A percentile compares a stretch with the other conserved stretches of the same genome.
phyloP scores from a whole-genome alignment of 2,113 vertebrate genomes.

The Equus quagga region DNA sequence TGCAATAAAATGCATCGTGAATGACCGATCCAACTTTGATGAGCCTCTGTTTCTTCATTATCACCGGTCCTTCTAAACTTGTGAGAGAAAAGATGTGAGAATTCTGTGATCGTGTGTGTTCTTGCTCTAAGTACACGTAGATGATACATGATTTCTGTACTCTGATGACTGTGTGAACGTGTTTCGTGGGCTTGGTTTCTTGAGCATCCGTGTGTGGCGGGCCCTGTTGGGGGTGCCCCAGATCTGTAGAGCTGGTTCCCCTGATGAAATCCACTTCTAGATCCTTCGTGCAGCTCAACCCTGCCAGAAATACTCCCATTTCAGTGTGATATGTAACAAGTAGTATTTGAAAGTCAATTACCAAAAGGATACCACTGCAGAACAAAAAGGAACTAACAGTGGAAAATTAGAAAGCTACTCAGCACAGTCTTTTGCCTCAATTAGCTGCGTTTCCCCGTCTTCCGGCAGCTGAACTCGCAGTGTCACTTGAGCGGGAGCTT shows the following conservation, averaged over 20 bases:
- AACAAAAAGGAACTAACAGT: slow-evolving; percentile 48
- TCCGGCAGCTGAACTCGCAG: slow-evolving; percentile 15
- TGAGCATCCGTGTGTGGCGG: background rate
- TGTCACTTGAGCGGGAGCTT: background rate
- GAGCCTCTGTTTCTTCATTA: background rate
- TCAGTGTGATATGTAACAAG: slow-evolving; percentile 43
- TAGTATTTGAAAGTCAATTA: slow-evolving; percentile 61
- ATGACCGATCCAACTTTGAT: background rate
- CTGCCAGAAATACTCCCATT: background rate
- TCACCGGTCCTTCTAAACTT: background rate
- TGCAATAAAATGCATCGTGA: background rate
- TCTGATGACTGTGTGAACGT: accelerated
- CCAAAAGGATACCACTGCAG: slow-evolving; percentile 59
- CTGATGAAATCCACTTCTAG: background rate
- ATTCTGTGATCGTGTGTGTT: accelerated
- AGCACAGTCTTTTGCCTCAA: slow-evolving; percentile 48
- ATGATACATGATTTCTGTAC: accelerated
- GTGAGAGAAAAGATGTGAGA: background rate
- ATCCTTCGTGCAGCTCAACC: background rate
- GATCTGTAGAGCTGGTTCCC: background rate
- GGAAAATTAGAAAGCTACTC: slow-evolving; percentile 48
- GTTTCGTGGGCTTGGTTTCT: background rate
- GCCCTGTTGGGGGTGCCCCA: background rate
- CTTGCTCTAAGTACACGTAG: accelerated
- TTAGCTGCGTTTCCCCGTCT: slow-evolving; percentile 42